These are phyloP conservation scores for Alosa alosa DNA, from an alignment of 2,113 vertebrate genomes.

Conservation along the genomic window DNA sequence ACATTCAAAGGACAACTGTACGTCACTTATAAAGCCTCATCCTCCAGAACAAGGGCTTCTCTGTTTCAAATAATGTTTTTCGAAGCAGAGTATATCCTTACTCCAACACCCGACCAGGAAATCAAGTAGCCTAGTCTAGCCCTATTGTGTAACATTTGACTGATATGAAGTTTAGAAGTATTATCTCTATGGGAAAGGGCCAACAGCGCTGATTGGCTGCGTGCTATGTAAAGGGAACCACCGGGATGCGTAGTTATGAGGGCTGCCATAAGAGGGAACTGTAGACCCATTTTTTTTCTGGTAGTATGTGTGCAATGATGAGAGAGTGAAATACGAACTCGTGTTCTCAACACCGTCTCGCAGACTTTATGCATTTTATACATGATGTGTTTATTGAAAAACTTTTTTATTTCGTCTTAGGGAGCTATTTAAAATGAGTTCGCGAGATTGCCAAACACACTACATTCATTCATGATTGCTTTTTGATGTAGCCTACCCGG, in stretches of 20 bases:
- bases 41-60: background rate
- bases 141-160: background rate
- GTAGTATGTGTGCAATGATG: background rate
- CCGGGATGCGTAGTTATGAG: constrained; percentile 33
- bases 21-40: background rate
- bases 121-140: background rate
- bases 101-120: background rate
- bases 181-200: background rate
- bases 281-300: constrained; percentile 55
- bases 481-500: background rate
- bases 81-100: background rate
- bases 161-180: background rate
- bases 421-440: background rate
- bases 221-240: background rate
- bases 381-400: background rate
- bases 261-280: constrained; percentile 70
- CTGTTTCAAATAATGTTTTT: background rate
- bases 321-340: background rate
- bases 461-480: background rate
- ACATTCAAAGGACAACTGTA: background rate
- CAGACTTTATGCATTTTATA: background rate
- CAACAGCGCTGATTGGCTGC: background rate
- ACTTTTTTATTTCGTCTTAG: background rate
- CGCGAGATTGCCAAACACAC: background rate
- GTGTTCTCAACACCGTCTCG: background rate